Base-by-base conservation (phyloP, 2,797 vertebrate genomes). In the Caiman crocodilus region DNA sequence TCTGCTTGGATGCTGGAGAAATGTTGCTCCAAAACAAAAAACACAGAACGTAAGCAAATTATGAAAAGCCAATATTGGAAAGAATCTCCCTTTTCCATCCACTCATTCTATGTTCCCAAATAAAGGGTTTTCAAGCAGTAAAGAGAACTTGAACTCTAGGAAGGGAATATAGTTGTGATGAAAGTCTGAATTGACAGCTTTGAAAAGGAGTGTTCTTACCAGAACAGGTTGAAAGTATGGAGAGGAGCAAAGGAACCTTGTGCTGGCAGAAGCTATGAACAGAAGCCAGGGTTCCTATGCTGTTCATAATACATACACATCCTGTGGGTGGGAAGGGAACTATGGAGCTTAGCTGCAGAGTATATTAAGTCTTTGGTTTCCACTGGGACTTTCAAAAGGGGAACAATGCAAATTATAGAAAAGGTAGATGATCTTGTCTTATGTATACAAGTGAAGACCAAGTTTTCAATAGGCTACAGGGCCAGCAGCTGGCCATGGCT, bases 11-110 rank as follows among this genome's bases (percentile, higher is more conserved):
- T 30, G n/a, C 65, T 67, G 3, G 30, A 67, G n/a, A 30, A 30
- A 5, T 30, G 32, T 16, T 14, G 85, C 83, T 14, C 26, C 78
- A 84, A 55, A 95, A 90, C 28, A n/a, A 92, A 91, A 90, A 90
- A 11, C 2, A 23, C 10, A 91, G 76, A 91, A 11, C 2, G 28
- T 10, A 91, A 78, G 88, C 6, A 81, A 83, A 88, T 23, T 58
- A 25, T 14, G 14, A 5, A 20, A 32, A 12, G n/a, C 17, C n/a
- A 67, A 67, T 30, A 67, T 5, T 67, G 18, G 30, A 67, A 67
- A 32, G 25, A 83, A n/a, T 17, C 28, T 79, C 42, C 42, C 42
- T 10, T 10, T 50, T 50, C 42, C 55, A 65, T 50, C n/a, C 13
- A 55, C 63, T 35, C 58, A 84, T 84, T 69, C 2, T 57, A 91